These are phyloP conservation scores for Chaunax sp. DNA, from an alignment of 2,797 vertebrate species.

Conservation along the genomic window DNA sequence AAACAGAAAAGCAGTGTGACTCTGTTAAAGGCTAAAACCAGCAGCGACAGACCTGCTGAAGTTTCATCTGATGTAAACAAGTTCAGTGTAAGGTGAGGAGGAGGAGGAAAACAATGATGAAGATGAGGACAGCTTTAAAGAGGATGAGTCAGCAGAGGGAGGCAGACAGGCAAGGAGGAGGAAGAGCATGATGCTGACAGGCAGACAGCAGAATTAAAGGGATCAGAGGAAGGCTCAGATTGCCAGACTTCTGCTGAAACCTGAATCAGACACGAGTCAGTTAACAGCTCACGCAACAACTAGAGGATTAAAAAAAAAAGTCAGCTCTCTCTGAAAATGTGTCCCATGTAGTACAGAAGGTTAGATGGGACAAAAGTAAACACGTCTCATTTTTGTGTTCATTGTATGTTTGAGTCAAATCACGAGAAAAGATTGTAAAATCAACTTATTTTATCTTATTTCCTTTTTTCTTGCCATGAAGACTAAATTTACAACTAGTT, in stretches of 20 bases:
- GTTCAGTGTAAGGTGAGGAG: slow-evolving; percentile 64
- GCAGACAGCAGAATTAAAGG: slow-evolving; percentile 59
- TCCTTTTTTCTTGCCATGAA: too few relatives aligned
- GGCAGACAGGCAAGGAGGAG: slow-evolving; percentile 18
- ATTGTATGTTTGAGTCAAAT: too few relatives aligned
- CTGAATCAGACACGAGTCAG: too few relatives aligned
- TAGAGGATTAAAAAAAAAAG: too few relatives aligned
- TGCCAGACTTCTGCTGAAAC: slow-evolving; percentile 2
- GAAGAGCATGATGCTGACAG: slow-evolving; percentile 44
- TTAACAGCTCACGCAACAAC: too few relatives aligned
- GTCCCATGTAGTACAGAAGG: slow-evolving; percentile 10
- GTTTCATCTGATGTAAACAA: slow-evolving; percentile 58
- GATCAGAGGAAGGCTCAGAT: slow-evolving; percentile 33
- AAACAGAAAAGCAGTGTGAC: slow-evolving; percentile 19
- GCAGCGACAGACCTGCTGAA: slow-evolving; percentile 42
- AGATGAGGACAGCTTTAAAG: slow-evolving; percentile 3
- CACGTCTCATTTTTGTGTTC: too few relatives aligned
- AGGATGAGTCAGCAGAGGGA: slow-evolving; percentile 24
- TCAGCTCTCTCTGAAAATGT: too few relatives aligned
- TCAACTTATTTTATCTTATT: too few relatives aligned
- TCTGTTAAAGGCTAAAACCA: slow-evolving; percentile 68
- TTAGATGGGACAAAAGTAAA: neutral
- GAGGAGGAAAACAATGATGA: slow-evolving; percentile 26
- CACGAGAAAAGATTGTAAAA: too few relatives aligned
- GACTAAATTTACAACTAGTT: too few relatives aligned